Evolutionary conservation across 2,113 vertebrate genomes (phyloP).

Genomic region (Phalacrocorax aristotelis): DNA sequence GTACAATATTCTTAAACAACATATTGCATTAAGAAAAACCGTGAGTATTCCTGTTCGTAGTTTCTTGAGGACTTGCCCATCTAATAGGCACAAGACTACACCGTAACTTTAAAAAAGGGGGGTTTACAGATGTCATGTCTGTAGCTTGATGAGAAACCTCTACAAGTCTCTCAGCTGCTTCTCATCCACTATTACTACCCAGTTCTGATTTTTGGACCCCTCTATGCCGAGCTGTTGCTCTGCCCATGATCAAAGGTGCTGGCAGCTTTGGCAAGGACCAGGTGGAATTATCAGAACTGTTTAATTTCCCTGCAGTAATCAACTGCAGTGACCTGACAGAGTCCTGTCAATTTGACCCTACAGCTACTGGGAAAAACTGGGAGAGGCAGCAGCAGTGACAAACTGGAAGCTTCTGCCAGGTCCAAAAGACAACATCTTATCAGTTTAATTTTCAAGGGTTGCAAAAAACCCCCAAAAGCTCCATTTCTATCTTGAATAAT

Average conservation of each 20-base stretch:
- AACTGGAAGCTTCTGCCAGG: neutral
- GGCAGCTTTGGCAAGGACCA: neutral
- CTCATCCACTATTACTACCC: neutral
- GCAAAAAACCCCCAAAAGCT: neutral
- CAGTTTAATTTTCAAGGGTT: neutral
- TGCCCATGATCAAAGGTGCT: neutral
- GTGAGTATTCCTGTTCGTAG: neutral
- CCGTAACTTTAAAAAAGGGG: accelerated
- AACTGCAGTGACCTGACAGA: neutral
- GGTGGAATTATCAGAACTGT: neutral
- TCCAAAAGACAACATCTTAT: neutral
- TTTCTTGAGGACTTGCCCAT: neutral
- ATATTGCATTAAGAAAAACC: neutral
- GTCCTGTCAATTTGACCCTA: neutral
- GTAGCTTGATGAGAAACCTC: neutral
- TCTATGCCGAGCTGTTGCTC: neutral
- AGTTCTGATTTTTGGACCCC: neutral
- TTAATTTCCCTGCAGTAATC: neutral
- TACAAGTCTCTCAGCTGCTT: neutral
- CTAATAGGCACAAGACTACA: neutral
- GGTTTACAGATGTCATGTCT: neutral
- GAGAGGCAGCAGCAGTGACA: neutral
- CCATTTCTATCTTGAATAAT: neutral
- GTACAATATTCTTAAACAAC: neutral
- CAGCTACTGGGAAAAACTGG: neutral